A percentile compares a stretch with the other conserved stretches of the same genome.
These are phyloP conservation scores for Hetaerina titia DNA, from an alignment of 2,888 invertebrate species.

Conservation along the genomic window DNA sequence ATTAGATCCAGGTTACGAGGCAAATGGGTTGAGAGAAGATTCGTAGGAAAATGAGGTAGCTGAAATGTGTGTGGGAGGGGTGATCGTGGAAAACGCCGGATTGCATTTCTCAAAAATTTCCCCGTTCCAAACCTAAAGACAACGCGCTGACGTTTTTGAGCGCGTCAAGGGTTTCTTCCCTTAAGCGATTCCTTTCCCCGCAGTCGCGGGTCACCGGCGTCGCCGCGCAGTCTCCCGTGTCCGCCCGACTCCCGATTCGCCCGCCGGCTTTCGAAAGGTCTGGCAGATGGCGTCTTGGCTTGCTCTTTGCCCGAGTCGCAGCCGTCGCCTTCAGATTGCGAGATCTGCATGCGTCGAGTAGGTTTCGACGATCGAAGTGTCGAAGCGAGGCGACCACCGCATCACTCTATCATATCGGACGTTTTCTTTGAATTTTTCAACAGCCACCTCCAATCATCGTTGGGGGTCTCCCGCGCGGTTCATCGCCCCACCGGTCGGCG, in stretches of 20 bases:
- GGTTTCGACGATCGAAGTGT: background rate
- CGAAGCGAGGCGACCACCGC: background rate
- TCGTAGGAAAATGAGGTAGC: background rate
- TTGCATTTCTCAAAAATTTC: background rate
- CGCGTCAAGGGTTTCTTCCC: background rate
- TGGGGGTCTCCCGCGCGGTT: background rate
- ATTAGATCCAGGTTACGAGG: background rate
- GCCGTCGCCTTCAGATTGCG: background rate
- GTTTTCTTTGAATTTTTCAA: background rate
- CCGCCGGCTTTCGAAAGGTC: background rate
- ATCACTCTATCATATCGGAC: background rate
- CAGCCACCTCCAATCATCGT: background rate
- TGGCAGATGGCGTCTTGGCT: background rate
- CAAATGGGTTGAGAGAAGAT: background rate
- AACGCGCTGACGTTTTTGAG: too few relatives aligned
- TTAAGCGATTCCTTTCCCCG: background rate
- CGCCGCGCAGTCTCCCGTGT: constrained; percentile 17
- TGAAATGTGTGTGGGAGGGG: background rate
- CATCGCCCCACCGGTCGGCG: background rate
- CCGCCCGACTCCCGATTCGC: background rate
- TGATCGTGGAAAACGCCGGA: background rate
- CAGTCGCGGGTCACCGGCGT: background rate
- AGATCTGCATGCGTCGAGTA: background rate
- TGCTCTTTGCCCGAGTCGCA: background rate
- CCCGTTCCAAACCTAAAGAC: background rate